Evolutionary conservation across 1,140 invertebrate genomes (phyloP), one percentile per base, ranked within the genome.

Genomic region (Dendrolimus punctatus): DNA sequence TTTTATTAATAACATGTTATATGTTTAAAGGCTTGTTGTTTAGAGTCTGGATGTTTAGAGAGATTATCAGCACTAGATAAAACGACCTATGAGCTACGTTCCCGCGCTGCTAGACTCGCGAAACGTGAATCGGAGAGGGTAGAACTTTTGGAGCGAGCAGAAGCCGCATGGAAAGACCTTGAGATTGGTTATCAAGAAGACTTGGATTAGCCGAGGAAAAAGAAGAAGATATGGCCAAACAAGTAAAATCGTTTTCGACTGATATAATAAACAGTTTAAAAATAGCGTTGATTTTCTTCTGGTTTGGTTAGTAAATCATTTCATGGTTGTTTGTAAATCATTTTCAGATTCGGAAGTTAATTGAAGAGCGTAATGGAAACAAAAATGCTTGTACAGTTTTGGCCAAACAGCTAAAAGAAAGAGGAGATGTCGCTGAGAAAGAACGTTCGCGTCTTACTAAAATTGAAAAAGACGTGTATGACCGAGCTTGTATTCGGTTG

Each of bases 161-260:
- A 85, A 55, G 63, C 62, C 0, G 76, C 80, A 0, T 85, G 83
- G 80, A 70, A 58, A n/a, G 75, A 86, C 23, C 55, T 86, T 5
- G 83, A 86, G 49, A 40, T 63, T 0, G 73, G 76, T 4, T 86
- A 76, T 49, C 70, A 78, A 55, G 73, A n/a, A 66, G 78, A 48
- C 60, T 83, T 5, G 42, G 39, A 5, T 51, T 64, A 1, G 65
- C 76, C 2, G 56, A 71, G 47, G 79, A 83, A 45, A 83, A 78
- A 49, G 80, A 82, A 58, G 65, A 75, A 2, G 73, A 80, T 51
- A 49, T 76, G 8, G 9, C 53, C 5, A 77, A 68, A 64, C 67
- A 80, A 62, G 82, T 71, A 23, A 23, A 23, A 23, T 23, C 23
- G 3, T 23, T 23, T 23, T 23, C 23, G 23, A 23, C 23, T 23